phyloP scores from a whole-genome alignment of 2,797 vertebrate species.

The Erpetoichthys calabaricus region DNA sequence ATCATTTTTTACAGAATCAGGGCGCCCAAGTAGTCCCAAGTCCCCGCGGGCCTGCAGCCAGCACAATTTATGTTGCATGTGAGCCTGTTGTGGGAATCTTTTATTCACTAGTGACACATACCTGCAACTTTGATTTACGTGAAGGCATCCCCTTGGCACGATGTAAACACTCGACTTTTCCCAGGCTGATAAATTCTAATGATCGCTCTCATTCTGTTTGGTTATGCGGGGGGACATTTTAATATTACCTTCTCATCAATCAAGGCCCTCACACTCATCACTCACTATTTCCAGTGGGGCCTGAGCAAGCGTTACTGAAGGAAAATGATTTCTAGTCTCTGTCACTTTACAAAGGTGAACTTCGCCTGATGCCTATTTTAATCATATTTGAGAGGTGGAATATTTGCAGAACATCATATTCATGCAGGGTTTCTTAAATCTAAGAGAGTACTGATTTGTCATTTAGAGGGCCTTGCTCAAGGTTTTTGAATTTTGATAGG shows the following conservation, averaged over 20 bases:
- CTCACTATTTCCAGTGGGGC: constrained; percentile 8
- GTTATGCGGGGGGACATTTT: constrained; percentile 32
- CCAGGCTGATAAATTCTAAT: constrained; percentile 36
- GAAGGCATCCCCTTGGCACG: constrained; percentile 23
- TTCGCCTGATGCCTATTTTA: constrained; percentile 28
- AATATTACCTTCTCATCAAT: constrained; percentile 37
- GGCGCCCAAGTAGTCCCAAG: constrained; percentile 1
- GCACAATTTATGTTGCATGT: constrained; percentile 5
- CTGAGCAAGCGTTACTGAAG: constrained; percentile 21
- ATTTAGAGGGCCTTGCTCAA: not conserved
- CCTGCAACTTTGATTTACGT: constrained; percentile 34
- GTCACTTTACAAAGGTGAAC: constrained; percentile 30
- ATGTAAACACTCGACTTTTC: constrained; percentile 29
- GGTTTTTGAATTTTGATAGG: constrained; percentile 3
- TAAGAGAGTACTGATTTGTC: constrained; percentile 3
- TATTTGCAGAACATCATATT: constrained; percentile 26
- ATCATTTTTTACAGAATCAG: constrained; percentile 6
- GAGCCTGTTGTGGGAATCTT: constrained; percentile 10
- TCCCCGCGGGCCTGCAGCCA: constrained; percentile 6
- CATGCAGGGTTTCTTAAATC: not conserved
- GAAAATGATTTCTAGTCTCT: constrained; percentile 30
- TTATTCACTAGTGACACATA: constrained; percentile 15
- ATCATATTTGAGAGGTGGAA: constrained; percentile 34
- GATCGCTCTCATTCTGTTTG: constrained; percentile 36
- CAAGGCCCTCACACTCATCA: constrained; percentile 29